Percentiles rank a stretch among this genome's conserved stretches.
These are phyloP conservation scores for Silurus meridionalis DNA, from an alignment of 2,113 vertebrate species.

Conservation along the genomic window DNA sequence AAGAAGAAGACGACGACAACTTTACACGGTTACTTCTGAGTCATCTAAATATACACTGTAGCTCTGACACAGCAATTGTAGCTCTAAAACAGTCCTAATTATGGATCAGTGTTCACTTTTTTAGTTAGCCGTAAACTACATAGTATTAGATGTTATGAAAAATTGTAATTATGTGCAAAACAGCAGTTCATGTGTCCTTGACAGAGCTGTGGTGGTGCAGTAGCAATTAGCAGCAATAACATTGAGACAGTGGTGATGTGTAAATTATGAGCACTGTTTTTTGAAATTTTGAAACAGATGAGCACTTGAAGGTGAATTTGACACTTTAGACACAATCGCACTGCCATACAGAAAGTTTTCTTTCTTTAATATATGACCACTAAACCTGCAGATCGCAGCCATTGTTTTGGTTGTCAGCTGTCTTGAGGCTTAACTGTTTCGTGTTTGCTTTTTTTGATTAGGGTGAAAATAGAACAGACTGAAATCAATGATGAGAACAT, in stretches of 20 bases:
- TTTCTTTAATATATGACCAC: background rate
- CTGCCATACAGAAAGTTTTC: background rate
- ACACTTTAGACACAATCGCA: background rate
- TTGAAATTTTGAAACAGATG: background rate
- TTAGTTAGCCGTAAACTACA: background rate
- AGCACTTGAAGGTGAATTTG: background rate
- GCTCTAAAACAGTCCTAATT: background rate
- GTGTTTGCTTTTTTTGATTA: conserved; percentile 2
- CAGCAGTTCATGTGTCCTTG: background rate
- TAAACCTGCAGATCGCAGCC: background rate
- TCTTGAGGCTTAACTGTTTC: background rate
- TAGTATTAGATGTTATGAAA: background rate
- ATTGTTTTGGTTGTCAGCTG: background rate
- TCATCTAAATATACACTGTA: background rate
- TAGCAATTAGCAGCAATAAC: background rate
- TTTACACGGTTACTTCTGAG: background rate
- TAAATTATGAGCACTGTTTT: background rate
- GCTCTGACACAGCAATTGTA: background rate
- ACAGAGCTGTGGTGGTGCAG: background rate
- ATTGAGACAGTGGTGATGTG: background rate
- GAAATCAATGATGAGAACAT: conserved; percentile 22
- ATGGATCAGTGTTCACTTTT: background rate
- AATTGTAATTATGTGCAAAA: background rate
- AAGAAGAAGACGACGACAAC: too few relatives aligned
- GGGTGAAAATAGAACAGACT: background rate